Evolutionary conservation across 2,797 vertebrate genomes (phyloP).

Genomic region (Nyctalus aviator): DNA sequence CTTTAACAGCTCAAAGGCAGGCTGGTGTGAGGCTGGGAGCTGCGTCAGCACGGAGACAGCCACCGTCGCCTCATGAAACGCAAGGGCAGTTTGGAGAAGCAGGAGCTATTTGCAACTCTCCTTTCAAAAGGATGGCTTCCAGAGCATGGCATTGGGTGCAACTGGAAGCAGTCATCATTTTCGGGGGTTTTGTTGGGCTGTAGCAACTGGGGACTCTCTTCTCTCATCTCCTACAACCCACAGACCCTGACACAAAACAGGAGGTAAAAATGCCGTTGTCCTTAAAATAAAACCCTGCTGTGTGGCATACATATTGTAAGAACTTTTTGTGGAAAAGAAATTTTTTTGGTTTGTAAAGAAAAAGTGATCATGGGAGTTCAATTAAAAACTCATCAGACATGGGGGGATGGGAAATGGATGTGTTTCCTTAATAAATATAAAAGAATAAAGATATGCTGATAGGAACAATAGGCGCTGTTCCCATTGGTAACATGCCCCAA

Average conservation of each 20-base stretch:
- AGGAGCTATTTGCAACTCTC: conserved; percentile 63
- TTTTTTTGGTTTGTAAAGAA: neutral
- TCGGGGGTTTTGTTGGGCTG: conserved; percentile 62
- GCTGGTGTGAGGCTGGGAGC: neutral
- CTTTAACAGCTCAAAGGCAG: conserved; percentile 59
- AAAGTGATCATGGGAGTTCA: conserved; percentile 49
- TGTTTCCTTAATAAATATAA: conserved; percentile 55
- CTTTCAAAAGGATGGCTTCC: conserved; percentile 69
- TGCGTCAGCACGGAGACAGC: conserved; percentile 6
- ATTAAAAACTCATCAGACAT: conserved; percentile 54
- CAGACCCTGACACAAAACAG: conserved; percentile 77
- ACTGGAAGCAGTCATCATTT: conserved; percentile 70
- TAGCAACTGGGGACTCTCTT: conserved; percentile 71
- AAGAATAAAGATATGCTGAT: neutral
- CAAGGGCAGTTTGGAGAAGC: conserved; percentile 44
- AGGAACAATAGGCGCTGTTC: neutral
- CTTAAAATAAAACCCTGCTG: conserved; percentile 79
- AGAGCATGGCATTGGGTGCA: conserved; percentile 25
- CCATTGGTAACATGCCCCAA: neutral
- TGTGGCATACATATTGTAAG: conserved; percentile 69
- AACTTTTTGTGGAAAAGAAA: neutral
- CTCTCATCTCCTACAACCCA: conserved; percentile 74
- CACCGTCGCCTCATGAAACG: conserved; percentile 9
- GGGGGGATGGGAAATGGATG: conserved; percentile 17
- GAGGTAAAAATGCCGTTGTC: conserved; percentile 79